These are phyloP conservation scores for Alloscopus bannaensis DNA, from an alignment of 2,888 invertebrate species.

Conservation along the genomic window DNA sequence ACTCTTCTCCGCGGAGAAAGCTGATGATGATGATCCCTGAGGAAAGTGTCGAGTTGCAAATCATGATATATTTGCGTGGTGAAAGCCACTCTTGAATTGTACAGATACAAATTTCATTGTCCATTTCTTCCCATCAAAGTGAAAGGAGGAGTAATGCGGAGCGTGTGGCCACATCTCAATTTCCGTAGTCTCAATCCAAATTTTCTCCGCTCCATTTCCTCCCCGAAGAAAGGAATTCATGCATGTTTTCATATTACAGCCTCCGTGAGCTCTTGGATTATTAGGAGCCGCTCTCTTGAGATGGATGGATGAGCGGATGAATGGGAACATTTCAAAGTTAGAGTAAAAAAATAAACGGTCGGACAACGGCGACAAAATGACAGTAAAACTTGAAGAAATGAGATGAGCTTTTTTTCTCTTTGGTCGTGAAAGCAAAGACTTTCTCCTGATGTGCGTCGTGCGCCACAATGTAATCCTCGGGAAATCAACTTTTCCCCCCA, in stretches of 20 bases:
- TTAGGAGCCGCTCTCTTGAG: too few species aligned
- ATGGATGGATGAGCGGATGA: slow-evolving; percentile 39
- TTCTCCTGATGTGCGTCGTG: too few species aligned
- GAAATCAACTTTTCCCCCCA: too few species aligned
- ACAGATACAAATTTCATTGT: slow-evolving; percentile 59
- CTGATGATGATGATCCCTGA: too few species aligned
- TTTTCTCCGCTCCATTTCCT: slow-evolving; percentile 57
- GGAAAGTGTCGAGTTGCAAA: too few species aligned
- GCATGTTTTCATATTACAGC: too few species aligned
- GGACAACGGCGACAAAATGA: slow-evolving; percentile 45
- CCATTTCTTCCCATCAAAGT: slow-evolving; percentile 56
- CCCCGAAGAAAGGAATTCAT: slow-evolving; percentile 21
- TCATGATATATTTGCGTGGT: slow-evolving; percentile 11
- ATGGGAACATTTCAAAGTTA: slow-evolving; percentile 31
- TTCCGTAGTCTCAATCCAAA: slow-evolving; percentile 48
- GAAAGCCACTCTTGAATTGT: neutral
- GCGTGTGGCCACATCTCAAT: slow-evolving; percentile 51
- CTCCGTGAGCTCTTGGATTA: too few species aligned
- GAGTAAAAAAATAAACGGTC: slow-evolving; percentile 4
- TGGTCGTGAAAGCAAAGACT: too few species aligned
- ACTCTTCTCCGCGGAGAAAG: too few species aligned
- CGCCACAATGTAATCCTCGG: too few species aligned
- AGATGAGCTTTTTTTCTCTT: too few species aligned
- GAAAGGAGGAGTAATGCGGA: slow-evolving; percentile 42
- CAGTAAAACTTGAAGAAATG: slow-evolving; percentile 25